phyloP scores from a whole-genome alignment of 2,888 invertebrate genomes.

The Hypselothyrea guttata region DNA sequence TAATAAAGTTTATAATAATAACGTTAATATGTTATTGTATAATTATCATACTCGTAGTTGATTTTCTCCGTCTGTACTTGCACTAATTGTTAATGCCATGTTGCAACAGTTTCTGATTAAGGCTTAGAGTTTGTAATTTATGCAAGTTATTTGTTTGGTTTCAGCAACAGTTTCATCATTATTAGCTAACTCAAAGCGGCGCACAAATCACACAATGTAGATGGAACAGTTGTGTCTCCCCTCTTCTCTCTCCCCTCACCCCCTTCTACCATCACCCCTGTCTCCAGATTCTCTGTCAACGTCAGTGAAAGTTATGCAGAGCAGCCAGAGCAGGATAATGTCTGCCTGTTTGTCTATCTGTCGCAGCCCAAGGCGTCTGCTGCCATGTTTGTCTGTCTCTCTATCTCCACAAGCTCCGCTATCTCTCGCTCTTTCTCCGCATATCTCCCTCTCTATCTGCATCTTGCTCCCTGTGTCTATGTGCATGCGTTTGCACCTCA shows the following conservation, averaged over 20 bases:
- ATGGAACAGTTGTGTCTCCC: slow-evolving; percentile 18
- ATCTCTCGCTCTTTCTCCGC: slow-evolving; percentile 1
- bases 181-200: slow-evolving; percentile 12
- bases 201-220: slow-evolving; percentile 48
- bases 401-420: neutral
- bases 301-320: slow-evolving; percentile 69
- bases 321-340: slow-evolving; percentile 63
- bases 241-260: neutral
- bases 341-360: slow-evolving; percentile 68
- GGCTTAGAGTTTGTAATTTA: no score
- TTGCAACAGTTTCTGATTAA: no score
- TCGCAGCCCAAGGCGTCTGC: slow-evolving; percentile 39
- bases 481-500: slow-evolving; percentile 72
- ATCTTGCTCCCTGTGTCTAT: slow-evolving; percentile 29
- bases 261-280: neutral
- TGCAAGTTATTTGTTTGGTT: no score
- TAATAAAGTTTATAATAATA: no score
- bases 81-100: no score
- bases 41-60: no score
- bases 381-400: slow-evolving; percentile 48
- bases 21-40: no score
- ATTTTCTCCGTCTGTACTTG: no score
- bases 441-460: slow-evolving; percentile 6
- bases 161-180: neutral
- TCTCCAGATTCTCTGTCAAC: slow-evolving; percentile 22